Evolutionary conservation across 2,113 vertebrate species (phyloP).

Genomic region (Nothobranchius furzeri): DNA sequence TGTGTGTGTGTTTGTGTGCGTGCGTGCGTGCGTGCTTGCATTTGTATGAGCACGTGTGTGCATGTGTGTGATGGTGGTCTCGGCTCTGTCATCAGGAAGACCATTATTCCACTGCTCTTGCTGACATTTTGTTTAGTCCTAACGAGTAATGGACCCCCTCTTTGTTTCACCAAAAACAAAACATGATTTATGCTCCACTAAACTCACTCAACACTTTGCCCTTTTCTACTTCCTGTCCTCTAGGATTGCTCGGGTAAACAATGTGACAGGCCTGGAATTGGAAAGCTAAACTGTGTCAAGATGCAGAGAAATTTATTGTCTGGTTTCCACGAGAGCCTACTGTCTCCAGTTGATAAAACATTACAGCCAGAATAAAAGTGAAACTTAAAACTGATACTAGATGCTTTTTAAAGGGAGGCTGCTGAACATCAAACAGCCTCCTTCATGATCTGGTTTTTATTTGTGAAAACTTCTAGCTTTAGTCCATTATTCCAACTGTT

Average conservation of each 20-base stretch:
- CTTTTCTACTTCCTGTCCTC: conserved; percentile 45
- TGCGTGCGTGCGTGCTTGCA: not conserved
- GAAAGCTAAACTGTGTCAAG: conserved; percentile 31
- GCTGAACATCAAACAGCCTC: not conserved
- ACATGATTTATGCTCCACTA: conserved; percentile 57
- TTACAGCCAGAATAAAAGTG: not conserved
- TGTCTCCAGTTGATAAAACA: not conserved
- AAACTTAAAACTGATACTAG: no score
- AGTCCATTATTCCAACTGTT: conserved; percentile 2
- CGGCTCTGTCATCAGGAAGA: conserved; percentile 46
- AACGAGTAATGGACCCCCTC: conserved; percentile 57
- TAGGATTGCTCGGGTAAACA: conserved; percentile 41
- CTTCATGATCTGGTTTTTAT: not conserved
- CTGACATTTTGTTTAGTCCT: conserved; percentile 49
- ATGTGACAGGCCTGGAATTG: conserved; percentile 23
- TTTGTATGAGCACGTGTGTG: no score
- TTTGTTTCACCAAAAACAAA: conserved; percentile 59
- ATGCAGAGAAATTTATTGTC: not conserved
- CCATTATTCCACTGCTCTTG: conserved; percentile 46
- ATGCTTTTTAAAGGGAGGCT: no score
- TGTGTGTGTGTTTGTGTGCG: no score
- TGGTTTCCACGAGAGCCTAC: not conserved
- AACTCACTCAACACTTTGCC: conserved; percentile 48
- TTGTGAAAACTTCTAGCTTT: conserved; percentile 2
- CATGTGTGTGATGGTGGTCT: not conserved